Conservation (phyloP, 2,797 vertebrate genomes). For the Anisognathus igniventris region DNA sequence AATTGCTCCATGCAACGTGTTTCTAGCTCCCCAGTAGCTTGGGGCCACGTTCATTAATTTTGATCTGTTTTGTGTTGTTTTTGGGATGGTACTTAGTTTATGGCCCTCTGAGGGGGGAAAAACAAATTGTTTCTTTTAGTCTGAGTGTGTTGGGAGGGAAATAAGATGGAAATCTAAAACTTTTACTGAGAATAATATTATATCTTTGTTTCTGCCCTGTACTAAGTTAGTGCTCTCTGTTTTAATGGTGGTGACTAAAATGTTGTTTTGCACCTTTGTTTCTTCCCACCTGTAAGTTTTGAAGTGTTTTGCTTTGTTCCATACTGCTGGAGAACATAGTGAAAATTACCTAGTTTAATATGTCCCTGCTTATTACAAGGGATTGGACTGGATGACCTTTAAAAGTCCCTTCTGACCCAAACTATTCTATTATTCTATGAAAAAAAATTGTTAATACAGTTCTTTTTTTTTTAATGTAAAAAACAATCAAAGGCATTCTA, state of each 20-base stretch:
- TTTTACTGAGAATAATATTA: not conserved
- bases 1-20: not conserved
- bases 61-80: not conserved
- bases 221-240: not conserved
- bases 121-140: not conserved
- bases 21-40: not conserved
- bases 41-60: not conserved
- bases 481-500: not conserved
- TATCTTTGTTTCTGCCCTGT: not conserved
- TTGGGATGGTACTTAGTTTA: not conserved
- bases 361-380: not conserved
- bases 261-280: not conserved
- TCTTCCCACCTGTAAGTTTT: not conserved
- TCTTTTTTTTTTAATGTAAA: not conserved
- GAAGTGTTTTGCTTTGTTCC: not conserved
- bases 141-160: not conserved
- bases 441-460: not conserved
- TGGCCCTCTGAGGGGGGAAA: accelerated
- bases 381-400: not conserved
- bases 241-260: not conserved
- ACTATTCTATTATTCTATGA: not conserved
- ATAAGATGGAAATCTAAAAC: not conserved
- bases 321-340: not conserved
- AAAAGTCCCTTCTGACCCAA: not conserved
- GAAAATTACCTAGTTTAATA: not conserved